These are phyloP conservation scores for Grammomys surdaster DNA, from an alignment of 2,113 vertebrate species.

Conservation along the genomic window DNA sequence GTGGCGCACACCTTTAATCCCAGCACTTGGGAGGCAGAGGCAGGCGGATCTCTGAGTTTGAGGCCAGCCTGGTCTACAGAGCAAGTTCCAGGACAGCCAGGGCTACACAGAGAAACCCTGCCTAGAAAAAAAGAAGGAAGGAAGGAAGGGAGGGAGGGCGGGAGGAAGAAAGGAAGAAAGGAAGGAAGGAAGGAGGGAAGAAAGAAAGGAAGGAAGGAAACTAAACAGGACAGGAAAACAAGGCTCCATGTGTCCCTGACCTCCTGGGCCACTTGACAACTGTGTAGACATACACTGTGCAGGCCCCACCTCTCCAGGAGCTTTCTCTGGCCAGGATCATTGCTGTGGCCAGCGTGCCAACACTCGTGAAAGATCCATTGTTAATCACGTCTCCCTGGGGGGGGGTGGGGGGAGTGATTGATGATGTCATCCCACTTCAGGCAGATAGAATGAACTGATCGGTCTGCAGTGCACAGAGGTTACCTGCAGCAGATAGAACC, in stretches of 20 bases:
- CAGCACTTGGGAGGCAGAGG: not conserved
- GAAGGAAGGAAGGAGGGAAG: no score
- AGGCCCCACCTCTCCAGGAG: not conserved
- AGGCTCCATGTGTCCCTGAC: not conserved
- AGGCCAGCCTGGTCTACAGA: not conserved
- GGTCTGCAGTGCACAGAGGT: fast-evolving
- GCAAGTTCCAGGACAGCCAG: not conserved
- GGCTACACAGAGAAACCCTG: not conserved
- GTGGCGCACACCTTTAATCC: not conserved
- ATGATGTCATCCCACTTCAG: fast-evolving
- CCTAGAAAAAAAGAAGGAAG: not conserved
- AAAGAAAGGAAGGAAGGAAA: not conserved
- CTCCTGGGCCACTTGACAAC: not conserved
- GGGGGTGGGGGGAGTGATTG: no score
- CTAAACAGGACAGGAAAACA: not conserved
- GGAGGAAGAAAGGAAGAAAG: no score
- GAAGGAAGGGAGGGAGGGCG: no score
- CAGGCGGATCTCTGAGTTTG: not conserved
- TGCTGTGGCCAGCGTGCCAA: not conserved
- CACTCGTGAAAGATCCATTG: not conserved
- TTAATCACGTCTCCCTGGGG: not conserved
- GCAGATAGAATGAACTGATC: fast-evolving
- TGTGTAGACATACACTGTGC: fast-evolving
- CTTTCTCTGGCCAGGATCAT: not conserved
- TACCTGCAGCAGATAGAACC: not conserved